Conservation (phyloP, 1,140 invertebrate genomes). For the Drosophila arawakana region DNA sequence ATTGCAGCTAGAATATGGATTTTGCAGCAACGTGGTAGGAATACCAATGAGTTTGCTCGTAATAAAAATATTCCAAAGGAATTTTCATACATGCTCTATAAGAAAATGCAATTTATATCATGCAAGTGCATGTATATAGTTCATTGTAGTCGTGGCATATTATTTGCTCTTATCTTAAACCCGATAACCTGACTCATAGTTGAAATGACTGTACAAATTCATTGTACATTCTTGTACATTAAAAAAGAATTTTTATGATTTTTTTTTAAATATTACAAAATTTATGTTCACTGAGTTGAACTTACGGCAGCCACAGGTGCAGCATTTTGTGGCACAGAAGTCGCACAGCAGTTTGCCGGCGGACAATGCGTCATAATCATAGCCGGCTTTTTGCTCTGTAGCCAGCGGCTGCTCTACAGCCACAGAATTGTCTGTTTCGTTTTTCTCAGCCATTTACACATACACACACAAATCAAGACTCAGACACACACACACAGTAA, state of each 20-base stretch:
- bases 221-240: too few species aligned
- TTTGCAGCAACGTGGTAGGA: constrained; percentile 31
- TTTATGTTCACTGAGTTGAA: not conserved
- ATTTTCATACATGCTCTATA: not conserved
- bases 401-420: too few species aligned
- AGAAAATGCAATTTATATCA: not conserved
- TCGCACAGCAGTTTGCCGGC: constrained; percentile 20
- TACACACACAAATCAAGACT: too few species aligned
- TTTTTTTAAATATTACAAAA: too few species aligned
- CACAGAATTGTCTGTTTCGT: not conserved
- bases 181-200: not conserved
- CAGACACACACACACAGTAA: too few species aligned
- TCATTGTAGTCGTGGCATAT: too few species aligned
- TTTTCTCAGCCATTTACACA: not conserved
- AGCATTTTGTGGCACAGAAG: constrained; percentile 6
- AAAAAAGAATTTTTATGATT: too few species aligned
- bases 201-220: not conserved
- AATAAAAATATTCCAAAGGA: not conserved
- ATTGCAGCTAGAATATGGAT: constrained; percentile 53
- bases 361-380: not conserved
- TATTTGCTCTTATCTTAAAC: too few species aligned
- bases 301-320: constrained; percentile 56
- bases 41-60: constrained; percentile 51
- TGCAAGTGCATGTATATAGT: too few species aligned
- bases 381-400: not conserved